Evolutionary conservation across 1,140 invertebrate genomes (phyloP).

Genomic region (Melipona quadrifasciata): DNA sequence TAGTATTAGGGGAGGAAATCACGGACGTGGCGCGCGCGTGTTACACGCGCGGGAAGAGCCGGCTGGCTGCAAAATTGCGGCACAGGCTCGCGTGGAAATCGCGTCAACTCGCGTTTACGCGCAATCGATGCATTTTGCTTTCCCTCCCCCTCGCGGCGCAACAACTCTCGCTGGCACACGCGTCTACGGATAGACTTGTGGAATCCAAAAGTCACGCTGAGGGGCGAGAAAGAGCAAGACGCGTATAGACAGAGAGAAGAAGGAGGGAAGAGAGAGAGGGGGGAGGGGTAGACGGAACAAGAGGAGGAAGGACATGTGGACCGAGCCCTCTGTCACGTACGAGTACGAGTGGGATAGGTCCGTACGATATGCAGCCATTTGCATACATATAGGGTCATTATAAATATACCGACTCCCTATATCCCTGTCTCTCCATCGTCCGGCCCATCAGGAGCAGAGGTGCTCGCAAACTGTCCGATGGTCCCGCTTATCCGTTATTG

Average conservation of each 20-base stretch:
- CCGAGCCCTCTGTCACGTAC: constrained; percentile 74
- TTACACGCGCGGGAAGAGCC: constrained; percentile 46
- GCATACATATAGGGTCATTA: constrained; percentile 83
- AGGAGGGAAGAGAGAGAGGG: not conserved
- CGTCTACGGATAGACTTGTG: constrained; percentile 3
- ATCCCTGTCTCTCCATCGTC: constrained; percentile 72
- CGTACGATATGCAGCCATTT: constrained; percentile 81
- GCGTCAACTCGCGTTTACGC: constrained; percentile 58
- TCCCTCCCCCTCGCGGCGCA: not conserved
- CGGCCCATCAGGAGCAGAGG: constrained; percentile 74
- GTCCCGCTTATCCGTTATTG: constrained; percentile 81
- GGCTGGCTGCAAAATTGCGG: constrained; percentile 55
- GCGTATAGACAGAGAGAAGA: not conserved
- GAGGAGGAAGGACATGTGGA: constrained; percentile 52
- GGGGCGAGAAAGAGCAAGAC: not conserved
- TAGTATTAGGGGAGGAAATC: not conserved
- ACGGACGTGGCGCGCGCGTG: not conserved
- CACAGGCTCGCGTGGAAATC: constrained; percentile 52
- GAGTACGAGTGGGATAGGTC: constrained; percentile 76
- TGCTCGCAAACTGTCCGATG: constrained; percentile 75
- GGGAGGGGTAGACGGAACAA: not conserved
- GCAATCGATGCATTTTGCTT: constrained; percentile 69
- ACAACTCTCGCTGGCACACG: constrained; percentile 23
- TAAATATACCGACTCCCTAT: constrained; percentile 79
- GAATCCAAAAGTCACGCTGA: constrained; percentile 15